Base-by-base conservation (phyloP, 2,113 vertebrate species). In the Pithys albifrons region DNA sequence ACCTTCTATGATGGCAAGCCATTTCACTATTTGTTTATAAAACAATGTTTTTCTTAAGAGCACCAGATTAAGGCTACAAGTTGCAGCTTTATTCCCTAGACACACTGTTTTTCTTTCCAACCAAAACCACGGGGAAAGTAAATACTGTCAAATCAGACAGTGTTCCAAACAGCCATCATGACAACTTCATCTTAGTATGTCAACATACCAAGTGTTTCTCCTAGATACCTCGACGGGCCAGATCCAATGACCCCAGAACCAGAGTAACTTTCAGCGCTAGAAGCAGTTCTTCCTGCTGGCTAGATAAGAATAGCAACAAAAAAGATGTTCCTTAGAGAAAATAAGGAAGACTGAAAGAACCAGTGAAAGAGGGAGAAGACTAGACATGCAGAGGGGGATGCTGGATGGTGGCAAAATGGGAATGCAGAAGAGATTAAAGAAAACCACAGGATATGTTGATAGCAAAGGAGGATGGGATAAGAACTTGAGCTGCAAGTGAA, bases 151-250 rank as follows among this genome's bases (percentile, higher is more conserved):
- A 76, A 95, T 88, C 77, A 95, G 95, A 83, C 59, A 74, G 70
- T 54, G 91, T 25, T 95, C 84, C 85, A 85, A 97, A 87, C 17
- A 90, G 92, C 70, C 93, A 91, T 89, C 46, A 18, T 88, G 96
- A 98, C 95, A 97, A 89, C 90, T 97, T 97, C 95, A 97, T 96
- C 92, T 92, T 45, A 71, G 67, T 79, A 39, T 91, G 93, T 96
- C 96, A 97, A 87, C 88, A 91, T 65, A 57, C 76, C 92, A 93
- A 79, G 57, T 37, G 51, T 22, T 93, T 94, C 91, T 97, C 91
- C 77, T 91, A 67, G 96, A 85, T 91, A 96, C 79, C 35, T 95
- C 62, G 14, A 41, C 27, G 77, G 90, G 91, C 76, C 81, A 91
- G 33, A 81, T 65, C 74, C 84, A 85, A 8, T 75, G 61, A 76